These are phyloP conservation scores for Argopecten irradians DNA, from an alignment of 1,140 invertebrate species.

Conservation along the genomic window DNA sequence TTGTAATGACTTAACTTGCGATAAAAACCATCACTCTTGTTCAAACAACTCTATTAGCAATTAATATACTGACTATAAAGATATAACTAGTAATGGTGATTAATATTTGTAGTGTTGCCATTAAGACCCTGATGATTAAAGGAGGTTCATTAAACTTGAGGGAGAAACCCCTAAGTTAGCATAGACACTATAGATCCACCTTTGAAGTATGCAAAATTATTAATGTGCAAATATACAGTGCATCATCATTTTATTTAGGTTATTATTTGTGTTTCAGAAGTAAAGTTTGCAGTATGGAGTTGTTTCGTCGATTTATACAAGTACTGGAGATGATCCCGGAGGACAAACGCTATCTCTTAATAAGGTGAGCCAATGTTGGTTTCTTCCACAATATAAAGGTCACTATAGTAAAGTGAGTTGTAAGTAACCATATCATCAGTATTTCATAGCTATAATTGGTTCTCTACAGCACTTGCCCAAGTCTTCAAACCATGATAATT, in stretches of 20 bases:
- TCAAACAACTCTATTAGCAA: too few relatives aligned
- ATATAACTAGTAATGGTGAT: too few relatives aligned
- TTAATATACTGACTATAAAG: too few relatives aligned
- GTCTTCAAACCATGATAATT: too few relatives aligned
- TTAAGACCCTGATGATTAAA: background rate
- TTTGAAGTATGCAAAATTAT: constrained; percentile 37
- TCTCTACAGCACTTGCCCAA: too few relatives aligned
- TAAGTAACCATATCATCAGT: too few relatives aligned
- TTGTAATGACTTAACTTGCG: too few relatives aligned
- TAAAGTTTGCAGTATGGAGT: constrained; percentile 32
- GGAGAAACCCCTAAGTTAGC: background rate
- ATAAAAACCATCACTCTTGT: too few relatives aligned
- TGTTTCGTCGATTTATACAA: constrained; percentile 25
- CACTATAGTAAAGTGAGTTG: too few relatives aligned
- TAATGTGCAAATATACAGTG: constrained; percentile 40
- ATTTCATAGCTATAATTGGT: too few relatives aligned
- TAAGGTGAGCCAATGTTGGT: background rate
- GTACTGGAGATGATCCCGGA: background rate
- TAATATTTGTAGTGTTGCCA: too few relatives aligned
- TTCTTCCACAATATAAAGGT: too few relatives aligned
- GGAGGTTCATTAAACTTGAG: background rate
- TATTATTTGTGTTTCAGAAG: constrained; percentile 27
- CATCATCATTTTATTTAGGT: background rate
- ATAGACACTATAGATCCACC: background rate
- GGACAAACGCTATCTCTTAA: background rate